These are phyloP conservation scores for Malurus melanocephalus DNA, from an alignment of 2,113 vertebrate genomes.

Conservation along the genomic window DNA sequence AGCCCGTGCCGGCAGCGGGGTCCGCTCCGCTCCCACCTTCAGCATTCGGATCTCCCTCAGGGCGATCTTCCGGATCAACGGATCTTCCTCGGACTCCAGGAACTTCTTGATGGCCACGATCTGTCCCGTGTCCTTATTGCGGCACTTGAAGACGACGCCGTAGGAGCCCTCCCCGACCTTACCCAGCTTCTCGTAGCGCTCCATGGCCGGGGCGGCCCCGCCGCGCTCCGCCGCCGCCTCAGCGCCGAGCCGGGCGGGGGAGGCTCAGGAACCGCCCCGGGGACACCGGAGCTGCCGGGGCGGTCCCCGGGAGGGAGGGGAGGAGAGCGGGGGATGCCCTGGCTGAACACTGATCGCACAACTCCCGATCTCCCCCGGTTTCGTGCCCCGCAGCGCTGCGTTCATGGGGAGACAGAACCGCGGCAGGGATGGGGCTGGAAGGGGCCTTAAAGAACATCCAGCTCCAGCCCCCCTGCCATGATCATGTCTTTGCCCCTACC, in stretches of 20 bases:
- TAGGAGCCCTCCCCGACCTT: slow-evolving; percentile 95
- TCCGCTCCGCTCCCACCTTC: slow-evolving; percentile 72
- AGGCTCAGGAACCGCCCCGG: background rate
- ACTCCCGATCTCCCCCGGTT: background rate
- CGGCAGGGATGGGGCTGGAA: background rate
- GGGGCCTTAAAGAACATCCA: background rate
- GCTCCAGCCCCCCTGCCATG: accelerated
- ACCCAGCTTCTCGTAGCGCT: slow-evolving; percentile 92
- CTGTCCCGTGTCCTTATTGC: slow-evolving; percentile 88
- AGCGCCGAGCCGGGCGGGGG: background rate
- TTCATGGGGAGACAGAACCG: background rate
- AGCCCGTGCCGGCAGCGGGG: background rate
- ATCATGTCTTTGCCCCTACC: accelerated
- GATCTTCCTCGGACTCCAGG: slow-evolving; percentile 92
- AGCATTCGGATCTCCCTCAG: slow-evolving; percentile 92
- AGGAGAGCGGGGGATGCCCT: background rate
- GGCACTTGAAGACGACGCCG: slow-evolving; percentile 94
- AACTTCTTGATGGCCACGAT: slow-evolving; percentile 95
- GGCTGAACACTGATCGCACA: accelerated
- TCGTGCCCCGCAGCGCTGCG: background rate
- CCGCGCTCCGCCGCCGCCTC: background rate
- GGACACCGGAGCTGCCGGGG: background rate
- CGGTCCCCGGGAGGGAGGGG: background rate
- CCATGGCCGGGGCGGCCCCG: slow-evolving; percentile 70
- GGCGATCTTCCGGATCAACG: slow-evolving; percentile 91